Evolutionary conservation across 64 coral and sea anemone species (phyloP), one percentile per base, ranked within the genome.

Genomic region (Stichodactyla helianthus): DNA sequence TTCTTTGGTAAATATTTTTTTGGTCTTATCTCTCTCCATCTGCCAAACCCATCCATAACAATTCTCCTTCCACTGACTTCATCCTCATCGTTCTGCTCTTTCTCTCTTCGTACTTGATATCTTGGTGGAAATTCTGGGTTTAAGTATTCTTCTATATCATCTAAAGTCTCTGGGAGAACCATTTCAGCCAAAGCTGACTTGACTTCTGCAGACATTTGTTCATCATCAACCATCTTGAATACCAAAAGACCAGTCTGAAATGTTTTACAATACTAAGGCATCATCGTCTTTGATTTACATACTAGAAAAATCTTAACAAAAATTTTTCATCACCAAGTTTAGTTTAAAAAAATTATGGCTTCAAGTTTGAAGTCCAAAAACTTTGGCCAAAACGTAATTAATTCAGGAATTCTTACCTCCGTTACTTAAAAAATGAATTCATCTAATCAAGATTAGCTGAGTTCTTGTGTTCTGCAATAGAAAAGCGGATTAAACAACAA

Each of bases 1-100:
- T 81, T 81, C 52, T 17, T 77, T 64, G 17, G 82, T 71, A 64
- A 23, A 35, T 88, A 59, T 10, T 53, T 82, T 11, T 79, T 70
- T 1, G 94, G 88, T 53, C 88, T 82, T 6, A 97, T 84, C 55
- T 97, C 94, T 84, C 94, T 97, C 94, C 94, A 97, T 82, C 88
- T 85, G 51, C 94, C 94, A 88, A 90, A 89, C 16, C 94, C 94
- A 88, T 97, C 94, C 80, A 90, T 88, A 52, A 93, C 94, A 74
- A 97, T 97, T 52, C 84, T 87, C 77, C 91, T 88, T 60, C 86
- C 84, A 28, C 57, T 77, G 87, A 77, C 52, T 64, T 63, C 20
- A 35, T 62, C 83, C 28, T 23, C 50, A 16, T 56, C 53, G 15
- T 61, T 19, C 53, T 27, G 54, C 63, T 79, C 88, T 31, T 35